These are phyloP conservation scores for Lamprotornis superbus DNA, from an alignment of 2,113 vertebrate species.

Conservation along the genomic window DNA sequence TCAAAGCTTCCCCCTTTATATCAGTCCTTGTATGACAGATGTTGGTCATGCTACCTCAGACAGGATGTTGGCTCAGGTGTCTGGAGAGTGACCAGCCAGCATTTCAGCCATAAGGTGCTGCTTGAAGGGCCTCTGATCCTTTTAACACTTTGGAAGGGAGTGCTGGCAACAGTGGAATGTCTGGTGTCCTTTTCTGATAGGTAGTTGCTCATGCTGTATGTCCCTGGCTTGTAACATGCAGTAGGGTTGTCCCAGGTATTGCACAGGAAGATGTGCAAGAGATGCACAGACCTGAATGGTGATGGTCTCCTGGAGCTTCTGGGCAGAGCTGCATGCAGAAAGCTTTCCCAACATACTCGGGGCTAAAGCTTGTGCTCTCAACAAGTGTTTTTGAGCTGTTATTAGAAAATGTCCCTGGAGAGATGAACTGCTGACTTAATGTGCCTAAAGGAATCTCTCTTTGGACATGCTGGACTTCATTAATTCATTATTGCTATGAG, in stretches of 20 bases:
- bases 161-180: neutral
- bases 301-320: neutral
- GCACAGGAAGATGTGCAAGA: neutral
- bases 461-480: neutral
- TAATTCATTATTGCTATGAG: neutral
- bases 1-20: rapidly evolving
- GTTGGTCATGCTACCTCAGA: neutral
- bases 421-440: neutral
- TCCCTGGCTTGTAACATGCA: neutral
- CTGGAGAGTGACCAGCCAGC: neutral
- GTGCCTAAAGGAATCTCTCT: neutral
- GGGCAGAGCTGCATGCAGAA: neutral
- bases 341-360: neutral
- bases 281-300: neutral
- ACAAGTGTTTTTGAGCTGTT: neutral
- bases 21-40: neutral
- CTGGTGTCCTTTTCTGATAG: neutral
- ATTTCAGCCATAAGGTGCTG: neutral
- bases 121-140: neutral
- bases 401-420: neutral
- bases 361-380: neutral
- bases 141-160: neutral
- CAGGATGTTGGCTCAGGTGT: neutral
- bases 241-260: neutral
- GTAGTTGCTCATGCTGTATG: neutral